phyloP scores from a whole-genome alignment of 2,113 vertebrate genomes.

The Narcine bancroftii region DNA sequence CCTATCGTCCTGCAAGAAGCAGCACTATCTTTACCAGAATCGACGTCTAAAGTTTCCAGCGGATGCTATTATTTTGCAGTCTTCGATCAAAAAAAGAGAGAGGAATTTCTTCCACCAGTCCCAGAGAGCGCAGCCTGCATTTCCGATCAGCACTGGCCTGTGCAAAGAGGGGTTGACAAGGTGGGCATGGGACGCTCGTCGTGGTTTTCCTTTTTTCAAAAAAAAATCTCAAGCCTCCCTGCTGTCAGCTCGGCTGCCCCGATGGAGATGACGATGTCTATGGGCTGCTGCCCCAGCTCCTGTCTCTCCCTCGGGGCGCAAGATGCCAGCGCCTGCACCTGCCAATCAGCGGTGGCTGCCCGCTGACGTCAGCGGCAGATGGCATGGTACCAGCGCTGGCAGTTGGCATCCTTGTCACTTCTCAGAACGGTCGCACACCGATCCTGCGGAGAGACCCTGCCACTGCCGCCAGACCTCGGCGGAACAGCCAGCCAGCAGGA shows the following conservation, averaged over 20 bases:
- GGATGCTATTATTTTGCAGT: background rate
- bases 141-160: background rate
- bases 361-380: conserved; percentile 99
- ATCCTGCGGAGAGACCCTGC: conserved; percentile 8
- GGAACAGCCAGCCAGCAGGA: background rate
- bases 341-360: conserved; percentile 59
- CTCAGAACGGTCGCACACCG: conserved; percentile 79
- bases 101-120: background rate
- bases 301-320: conserved; percentile 19
- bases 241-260: conserved; percentile 21
- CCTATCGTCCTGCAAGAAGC: background rate
- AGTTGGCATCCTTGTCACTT: conserved; percentile 99
- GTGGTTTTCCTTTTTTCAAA: background rate
- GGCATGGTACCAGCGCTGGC: conserved; percentile 98
- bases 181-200: background rate
- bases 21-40: background rate
- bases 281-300: conserved; percentile 31
- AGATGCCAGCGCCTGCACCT: conserved; percentile 36
- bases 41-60: background rate
- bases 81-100: background rate
- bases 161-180: background rate
- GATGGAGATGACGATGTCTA: background rate
- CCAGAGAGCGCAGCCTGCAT: background rate
- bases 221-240: background rate
- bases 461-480: background rate